Base-by-base conservation (phyloP, 2,797 vertebrate species). In the Menidia menidia region DNA sequence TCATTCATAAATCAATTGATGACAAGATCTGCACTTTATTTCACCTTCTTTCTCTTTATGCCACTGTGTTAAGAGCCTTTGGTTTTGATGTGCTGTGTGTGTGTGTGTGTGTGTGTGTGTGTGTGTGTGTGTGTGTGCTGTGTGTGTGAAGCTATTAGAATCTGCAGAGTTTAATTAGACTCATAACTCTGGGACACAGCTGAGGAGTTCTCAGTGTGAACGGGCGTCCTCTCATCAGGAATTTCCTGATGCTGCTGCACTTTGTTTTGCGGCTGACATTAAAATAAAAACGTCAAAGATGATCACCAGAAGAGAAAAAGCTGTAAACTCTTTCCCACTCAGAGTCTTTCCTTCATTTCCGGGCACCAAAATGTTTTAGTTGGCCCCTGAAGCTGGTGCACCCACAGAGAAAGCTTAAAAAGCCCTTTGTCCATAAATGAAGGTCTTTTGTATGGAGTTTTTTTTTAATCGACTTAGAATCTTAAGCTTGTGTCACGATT, bases 111-210 rank as follows among this genome's bases (percentile, higher is more conserved):
- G 25, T 25, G 25, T 25, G 25, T 2, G 25, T 25, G 25, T 25
- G 25, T 25, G 1, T 25, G 25, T 25, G 25, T 25, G 25, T 25
- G 25, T 39, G 10, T 5, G 35, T 39, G 35, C 2, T 7, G 35
- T 39, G 52, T 39, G 74, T 71, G 78, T 15, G 51, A 73, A 80
- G 73, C 82, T 76, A 85, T 89, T 83, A 87, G 75, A 54, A 35
- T 79, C 75, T 73, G 82, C 71, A 60, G 71, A 60, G 72, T 88
- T 84, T 84, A 88, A 90, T 87, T 83, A 86, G 68, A 74, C 32
- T 64, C 60, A 18, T 51, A 64, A 75, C 73, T 63, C 25, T 67
- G 67, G 18, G 32, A 60, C 72, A 43, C 56, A 47, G 79, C 73
- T 81, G 70, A 84, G 64, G 71, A 83, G 71, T 64, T 64, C 25